A percentile compares a stretch with the other conserved stretches of the same genome.
phyloP scores from a whole-genome alignment of 2,797 vertebrate species.

The Myioborus miniatus region DNA sequence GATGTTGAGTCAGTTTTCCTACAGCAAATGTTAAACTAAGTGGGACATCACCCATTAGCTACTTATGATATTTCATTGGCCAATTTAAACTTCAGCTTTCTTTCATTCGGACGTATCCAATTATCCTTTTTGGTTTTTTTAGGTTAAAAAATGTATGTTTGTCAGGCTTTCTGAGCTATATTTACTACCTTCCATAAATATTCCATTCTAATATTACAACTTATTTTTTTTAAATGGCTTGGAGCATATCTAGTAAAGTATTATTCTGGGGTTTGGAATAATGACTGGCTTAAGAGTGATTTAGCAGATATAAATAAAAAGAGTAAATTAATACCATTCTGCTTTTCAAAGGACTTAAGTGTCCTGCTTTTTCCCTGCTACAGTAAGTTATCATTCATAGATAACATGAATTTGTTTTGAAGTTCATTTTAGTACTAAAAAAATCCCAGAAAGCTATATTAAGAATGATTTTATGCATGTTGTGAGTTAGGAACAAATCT shows the following conservation, averaged over 20 bases:
- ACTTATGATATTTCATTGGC: background rate
- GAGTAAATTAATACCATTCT: background rate
- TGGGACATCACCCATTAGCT: background rate
- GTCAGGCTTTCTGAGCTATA: background rate
- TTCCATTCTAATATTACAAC: background rate
- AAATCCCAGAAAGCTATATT: background rate
- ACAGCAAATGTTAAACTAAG: background rate
- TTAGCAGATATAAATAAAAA: background rate
- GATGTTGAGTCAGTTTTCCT: background rate
- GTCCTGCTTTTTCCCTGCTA: background rate
- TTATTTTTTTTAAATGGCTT: background rate
- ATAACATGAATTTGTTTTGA: background rate
- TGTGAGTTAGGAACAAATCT: background rate
- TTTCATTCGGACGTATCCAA: background rate
- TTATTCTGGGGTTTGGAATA: constrained; percentile 14
- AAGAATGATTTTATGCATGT: background rate
- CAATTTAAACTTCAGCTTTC: background rate
- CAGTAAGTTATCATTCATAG: background rate
- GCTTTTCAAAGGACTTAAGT: constrained; percentile 20
- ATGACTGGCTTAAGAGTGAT: background rate
- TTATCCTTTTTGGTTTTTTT: background rate
- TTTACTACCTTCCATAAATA: constrained; percentile 35
- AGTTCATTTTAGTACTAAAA: background rate
- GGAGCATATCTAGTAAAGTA: background rate
- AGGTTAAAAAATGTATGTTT: background rate